phyloP scores from a whole-genome alignment of 2,888 invertebrate species.

The Petrophora chlorosata region DNA sequence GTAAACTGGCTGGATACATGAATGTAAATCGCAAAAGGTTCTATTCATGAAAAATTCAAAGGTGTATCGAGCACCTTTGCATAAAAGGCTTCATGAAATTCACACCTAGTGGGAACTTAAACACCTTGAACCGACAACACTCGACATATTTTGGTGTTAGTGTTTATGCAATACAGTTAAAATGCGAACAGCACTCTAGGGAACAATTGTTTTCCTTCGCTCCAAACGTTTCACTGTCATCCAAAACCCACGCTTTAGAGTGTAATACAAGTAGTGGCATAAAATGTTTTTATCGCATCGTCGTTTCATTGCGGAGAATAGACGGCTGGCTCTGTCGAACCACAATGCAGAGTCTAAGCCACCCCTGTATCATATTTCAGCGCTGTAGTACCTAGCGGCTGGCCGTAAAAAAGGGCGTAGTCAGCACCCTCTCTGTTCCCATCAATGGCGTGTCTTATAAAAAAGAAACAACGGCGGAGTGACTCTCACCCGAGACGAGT shows the following conservation, averaged over 20 bases:
- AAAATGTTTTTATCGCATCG: slow-evolving; percentile 71
- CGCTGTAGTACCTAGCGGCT: slow-evolving; percentile 39
- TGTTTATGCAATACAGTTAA: slow-evolving; percentile 5
- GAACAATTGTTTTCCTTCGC: slow-evolving; percentile 25
- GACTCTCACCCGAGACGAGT: slow-evolving; percentile 22
- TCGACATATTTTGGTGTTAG: slow-evolving; percentile 8
- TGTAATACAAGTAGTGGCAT: slow-evolving; percentile 71
- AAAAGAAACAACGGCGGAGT: slow-evolving; percentile 30
- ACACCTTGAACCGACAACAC: slow-evolving; percentile 11
- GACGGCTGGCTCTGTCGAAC: slow-evolving; percentile 30
- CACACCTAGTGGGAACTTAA: slow-evolving; percentile 20
- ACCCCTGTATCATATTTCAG: slow-evolving; percentile 71
- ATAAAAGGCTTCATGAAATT: slow-evolving; percentile 34
- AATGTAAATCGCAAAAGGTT: slow-evolving; percentile 36
- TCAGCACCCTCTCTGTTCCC: slow-evolving; percentile 43
- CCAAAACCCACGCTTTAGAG: slow-evolving; percentile 52
- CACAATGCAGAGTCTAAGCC: slow-evolving; percentile 51
- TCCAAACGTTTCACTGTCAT: slow-evolving; percentile 38
- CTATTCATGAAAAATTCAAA: slow-evolving; percentile 38
- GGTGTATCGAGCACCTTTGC: slow-evolving; percentile 31
- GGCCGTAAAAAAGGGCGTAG: slow-evolving; percentile 67
- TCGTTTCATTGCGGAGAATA: slow-evolving; percentile 46
- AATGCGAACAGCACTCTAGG: background rate
- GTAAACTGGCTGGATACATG: slow-evolving; percentile 25
- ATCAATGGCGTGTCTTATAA: slow-evolving; percentile 50